These are phyloP conservation scores for Sycophila texana DNA, from an alignment of 2,888 invertebrate genomes.

Conservation along the genomic window DNA sequence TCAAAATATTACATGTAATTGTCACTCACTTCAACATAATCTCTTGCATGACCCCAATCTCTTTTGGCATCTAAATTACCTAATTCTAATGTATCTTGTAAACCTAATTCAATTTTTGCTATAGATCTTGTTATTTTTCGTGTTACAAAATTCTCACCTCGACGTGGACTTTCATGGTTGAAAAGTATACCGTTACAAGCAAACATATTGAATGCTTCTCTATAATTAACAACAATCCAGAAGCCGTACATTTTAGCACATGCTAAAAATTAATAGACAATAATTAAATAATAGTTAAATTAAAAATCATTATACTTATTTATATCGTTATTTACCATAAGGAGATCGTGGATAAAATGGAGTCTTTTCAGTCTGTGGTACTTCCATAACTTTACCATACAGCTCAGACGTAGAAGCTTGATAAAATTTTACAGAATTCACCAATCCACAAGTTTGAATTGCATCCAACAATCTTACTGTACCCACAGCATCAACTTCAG, in stretches of 20 bases:
- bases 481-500: conserved; percentile 97
- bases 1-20: conserved; percentile 13
- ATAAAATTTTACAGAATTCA: conserved; percentile 89
- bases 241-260: conserved; percentile 97
- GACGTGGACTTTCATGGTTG: conserved; percentile 96
- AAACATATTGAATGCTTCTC: conserved; percentile 96
- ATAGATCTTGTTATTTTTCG: conserved; percentile 98
- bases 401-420: conserved; percentile 97
- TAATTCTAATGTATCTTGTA: conserved; percentile 89
- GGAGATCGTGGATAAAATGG: conserved; percentile 98
- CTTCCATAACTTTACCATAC: conserved; percentile 94
- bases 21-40: conserved; percentile 89
- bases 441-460: conserved; percentile 90
- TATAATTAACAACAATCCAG: conserved; percentile 97
- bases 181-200: conserved; percentile 97
- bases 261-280: conserved; percentile 78
- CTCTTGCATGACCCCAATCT: conserved; percentile 99
- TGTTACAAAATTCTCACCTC: conserved; percentile 99
- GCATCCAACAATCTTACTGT: conserved; percentile 94
- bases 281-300: conserved; percentile 26
- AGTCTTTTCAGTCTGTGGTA: conserved; percentile 95
- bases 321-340: conserved; percentile 84
- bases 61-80: conserved; percentile 96
- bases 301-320: background rate
- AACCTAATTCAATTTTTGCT: conserved; percentile 94